Evolutionary conservation across 2,888 invertebrate genomes (phyloP), one percentile per base, ranked within the genome.

Genomic region (Aethes cnicana): DNA sequence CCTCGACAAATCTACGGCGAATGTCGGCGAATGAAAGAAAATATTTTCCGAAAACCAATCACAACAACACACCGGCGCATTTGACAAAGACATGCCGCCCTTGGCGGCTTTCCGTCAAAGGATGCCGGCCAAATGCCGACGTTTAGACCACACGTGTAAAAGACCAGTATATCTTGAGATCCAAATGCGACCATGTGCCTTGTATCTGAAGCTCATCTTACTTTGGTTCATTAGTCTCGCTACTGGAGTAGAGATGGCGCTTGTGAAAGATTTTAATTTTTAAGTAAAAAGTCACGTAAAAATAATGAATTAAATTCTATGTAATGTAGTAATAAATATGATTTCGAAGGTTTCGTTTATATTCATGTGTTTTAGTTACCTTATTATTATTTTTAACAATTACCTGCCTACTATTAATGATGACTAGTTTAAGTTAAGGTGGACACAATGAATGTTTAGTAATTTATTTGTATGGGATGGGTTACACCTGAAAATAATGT

Each of bases 181-280:
- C 4, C 6, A 12, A 12, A 11, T 9, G 4, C 9, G 1, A 21
- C n/a, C 3, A 5, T 11, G 4, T 11, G 6, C 2, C 1, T 3
- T 2, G 7, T 4, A 1, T 11, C 12, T 1, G n/a, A 4, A 4
- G 39, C 0, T 25, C 39, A n/a, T 12, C 14, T 23, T 4, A 23
- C n/a, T 30, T 32, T 47, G 32, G 32, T 2, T 7, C 0, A 2
- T 5, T 23, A 18, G 3, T 55, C 36, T 9, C 17, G 46, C 62
- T 67, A 64, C 17, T 61, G 26, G 23, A 11, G 48, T 20, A 50
- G 35, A 75, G 72, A 69, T 63, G 68, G 61, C 64, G 48, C 35
- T 56, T 54, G 17, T 20, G 9, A 12, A 42, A 44, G 26, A 20
- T 23, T 2, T 12, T 11, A 8, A 11, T 26, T 28, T 28, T 11